Percentiles rank a stretch among this genome's conserved stretches.
Evolutionary conservation across 1,140 invertebrate genomes (phyloP).

Genomic region (Drosophila pallidifrons): DNA sequence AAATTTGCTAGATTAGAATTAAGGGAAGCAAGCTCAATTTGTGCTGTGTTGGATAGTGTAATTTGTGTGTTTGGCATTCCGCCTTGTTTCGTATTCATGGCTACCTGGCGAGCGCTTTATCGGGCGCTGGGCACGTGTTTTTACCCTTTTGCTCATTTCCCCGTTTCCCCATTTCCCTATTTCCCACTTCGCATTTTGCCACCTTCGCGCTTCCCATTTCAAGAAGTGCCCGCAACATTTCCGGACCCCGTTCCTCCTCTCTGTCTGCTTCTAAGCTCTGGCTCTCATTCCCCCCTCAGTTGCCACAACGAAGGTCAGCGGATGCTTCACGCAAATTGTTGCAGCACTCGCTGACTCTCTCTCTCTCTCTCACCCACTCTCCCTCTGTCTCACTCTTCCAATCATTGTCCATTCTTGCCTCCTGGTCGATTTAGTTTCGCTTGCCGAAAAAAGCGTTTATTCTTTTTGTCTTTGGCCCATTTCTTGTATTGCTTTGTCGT

Average conservation of each 20-base stretch:
- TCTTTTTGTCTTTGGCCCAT: slow-evolving; percentile 34
- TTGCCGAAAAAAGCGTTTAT: slow-evolving; percentile 1
- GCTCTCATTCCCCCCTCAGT: not conserved
- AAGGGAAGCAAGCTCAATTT: not conserved
- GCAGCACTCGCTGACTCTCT: slow-evolving; percentile 9
- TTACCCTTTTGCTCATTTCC: slow-evolving; percentile 7
- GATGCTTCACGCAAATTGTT: slow-evolving; percentile 52
- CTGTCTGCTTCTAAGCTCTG: too few relatives aligned
- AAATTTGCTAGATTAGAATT: too few relatives aligned
- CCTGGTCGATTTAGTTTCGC: not conserved
- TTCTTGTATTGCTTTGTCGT: slow-evolving; percentile 5
- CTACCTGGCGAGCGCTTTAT: slow-evolving; percentile 49
- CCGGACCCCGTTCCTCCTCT: not conserved
- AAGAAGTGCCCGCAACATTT: slow-evolving; percentile 49
- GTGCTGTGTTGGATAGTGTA: slow-evolving; percentile 26
- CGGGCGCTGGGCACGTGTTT: slow-evolving; percentile 33
- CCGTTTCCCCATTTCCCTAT: slow-evolving; percentile 1
- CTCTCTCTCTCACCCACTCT: too few relatives aligned
- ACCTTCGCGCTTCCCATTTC: slow-evolving; percentile 31
- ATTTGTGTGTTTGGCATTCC: slow-evolving; percentile 19
- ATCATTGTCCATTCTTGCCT: not conserved
- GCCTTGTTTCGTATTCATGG: slow-evolving; percentile 45
- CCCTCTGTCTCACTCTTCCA: too few relatives aligned
- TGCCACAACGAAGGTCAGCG: slow-evolving; percentile 33
- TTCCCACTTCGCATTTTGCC: not conserved